phyloP scores from a whole-genome alignment of 2,113 vertebrate species.

The Probosciger aterrimus region DNA sequence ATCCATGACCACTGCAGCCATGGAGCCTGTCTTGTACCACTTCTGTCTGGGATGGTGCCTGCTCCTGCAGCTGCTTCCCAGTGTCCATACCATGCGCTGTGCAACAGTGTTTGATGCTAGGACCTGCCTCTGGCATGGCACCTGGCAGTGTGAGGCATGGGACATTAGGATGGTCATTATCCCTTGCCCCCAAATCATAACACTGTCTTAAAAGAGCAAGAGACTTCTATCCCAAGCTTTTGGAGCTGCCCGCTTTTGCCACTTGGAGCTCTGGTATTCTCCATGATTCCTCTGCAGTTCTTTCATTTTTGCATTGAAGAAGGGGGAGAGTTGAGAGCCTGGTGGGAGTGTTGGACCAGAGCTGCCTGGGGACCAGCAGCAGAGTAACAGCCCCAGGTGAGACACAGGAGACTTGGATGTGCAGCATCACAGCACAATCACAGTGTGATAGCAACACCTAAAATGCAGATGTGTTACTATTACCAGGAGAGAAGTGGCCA shows the following conservation, averaged over 20 bases:
- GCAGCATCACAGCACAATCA: background rate
- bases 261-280: background rate
- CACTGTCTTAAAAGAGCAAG: background rate
- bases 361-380: background rate
- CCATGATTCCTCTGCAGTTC: background rate
- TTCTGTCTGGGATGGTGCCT: background rate
- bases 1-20: fast-evolving
- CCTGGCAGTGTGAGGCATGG: background rate
- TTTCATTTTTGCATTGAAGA: background rate
- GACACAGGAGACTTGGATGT: background rate
- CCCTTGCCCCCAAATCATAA: background rate
- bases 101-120: background rate
- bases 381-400: background rate
- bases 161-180: background rate
- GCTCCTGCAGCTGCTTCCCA: background rate
- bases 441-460: background rate
- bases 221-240: background rate
- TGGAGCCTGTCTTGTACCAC: background rate
- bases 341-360: background rate
- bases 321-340: background rate
- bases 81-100: background rate
- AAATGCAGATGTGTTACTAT: background rate
- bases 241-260: background rate
- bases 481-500: background rate
- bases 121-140: background rate